A percentile compares a stretch with the other conserved stretches of the same genome.
Conservation (phyloP, 2,797 vertebrate species). For the Semaprochilodus insignis region DNA sequence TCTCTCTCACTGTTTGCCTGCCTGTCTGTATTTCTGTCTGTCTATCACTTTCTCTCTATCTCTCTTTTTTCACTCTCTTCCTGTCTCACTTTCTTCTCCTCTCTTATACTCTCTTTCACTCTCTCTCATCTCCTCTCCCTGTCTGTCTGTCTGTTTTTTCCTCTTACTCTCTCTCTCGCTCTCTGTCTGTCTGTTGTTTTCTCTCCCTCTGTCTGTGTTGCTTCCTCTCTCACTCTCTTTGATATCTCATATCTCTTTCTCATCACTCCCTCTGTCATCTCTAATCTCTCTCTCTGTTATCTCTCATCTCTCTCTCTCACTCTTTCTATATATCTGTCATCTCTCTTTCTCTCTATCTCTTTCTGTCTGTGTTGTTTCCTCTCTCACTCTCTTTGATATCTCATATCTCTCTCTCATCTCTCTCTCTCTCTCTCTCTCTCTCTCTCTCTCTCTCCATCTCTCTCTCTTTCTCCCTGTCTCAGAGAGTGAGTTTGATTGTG, state of each 20-base stretch:
- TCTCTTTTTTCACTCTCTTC: not conserved
- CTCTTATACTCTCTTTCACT: not conserved
- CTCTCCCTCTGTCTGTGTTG: not conserved
- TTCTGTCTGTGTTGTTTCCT: not conserved
- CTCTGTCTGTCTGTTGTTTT: not conserved
- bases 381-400: too few relatives aligned
- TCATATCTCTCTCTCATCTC: not conserved
- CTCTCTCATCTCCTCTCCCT: not conserved
- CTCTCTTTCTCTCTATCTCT: not conserved
- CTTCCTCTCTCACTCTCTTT: not conserved
- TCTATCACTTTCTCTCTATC: not conserved
- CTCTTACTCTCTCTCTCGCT: too few relatives aligned
- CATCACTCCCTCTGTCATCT: not conserved
- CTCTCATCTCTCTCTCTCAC: not conserved
- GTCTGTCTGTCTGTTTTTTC: too few relatives aligned
- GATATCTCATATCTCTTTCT: not conserved
- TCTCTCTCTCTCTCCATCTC: not conserved
- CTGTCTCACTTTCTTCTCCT: not conserved
- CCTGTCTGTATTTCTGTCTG: not conserved
- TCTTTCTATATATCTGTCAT: not conserved
- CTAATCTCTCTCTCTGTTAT: not conserved
- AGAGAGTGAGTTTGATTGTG: not conserved
- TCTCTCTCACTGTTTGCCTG: not conserved
- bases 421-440: not conserved
- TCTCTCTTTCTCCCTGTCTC: not conserved